These are phyloP conservation scores for Eidolon dupreanum DNA, from an alignment of 2,797 vertebrate genomes.

Conservation along the genomic window DNA sequence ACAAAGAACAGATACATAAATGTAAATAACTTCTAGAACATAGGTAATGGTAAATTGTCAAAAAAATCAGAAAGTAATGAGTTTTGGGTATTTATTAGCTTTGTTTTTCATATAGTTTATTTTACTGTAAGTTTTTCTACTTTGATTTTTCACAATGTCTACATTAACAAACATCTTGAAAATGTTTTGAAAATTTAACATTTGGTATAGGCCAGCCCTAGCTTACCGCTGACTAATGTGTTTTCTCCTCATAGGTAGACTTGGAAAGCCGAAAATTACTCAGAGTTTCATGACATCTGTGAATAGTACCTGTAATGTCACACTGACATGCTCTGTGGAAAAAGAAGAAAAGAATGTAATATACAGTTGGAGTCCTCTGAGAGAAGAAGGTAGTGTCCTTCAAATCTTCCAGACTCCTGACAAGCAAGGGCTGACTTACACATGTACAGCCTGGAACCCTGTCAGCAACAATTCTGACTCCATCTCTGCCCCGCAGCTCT, in stretches of 20 bases:
- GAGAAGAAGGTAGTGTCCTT: constrained; percentile 29
- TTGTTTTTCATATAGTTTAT: not conserved
- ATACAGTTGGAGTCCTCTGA: constrained; percentile 65
- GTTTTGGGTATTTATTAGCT: not conserved
- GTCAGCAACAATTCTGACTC: constrained; percentile 71
- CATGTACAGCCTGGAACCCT: constrained; percentile 61
- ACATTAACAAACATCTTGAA: not conserved
- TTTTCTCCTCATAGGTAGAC: constrained; percentile 42
- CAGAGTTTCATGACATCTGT: not conserved
- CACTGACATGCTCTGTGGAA: constrained; percentile 64
- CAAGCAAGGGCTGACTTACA: constrained; percentile 35
- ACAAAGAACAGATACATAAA: not conserved
- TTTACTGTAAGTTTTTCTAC: not conserved
- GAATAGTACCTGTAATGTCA: constrained; percentile 74
- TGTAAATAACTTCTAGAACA: not conserved
- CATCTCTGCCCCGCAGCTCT: constrained; percentile 49
- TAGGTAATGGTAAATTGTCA: not conserved
- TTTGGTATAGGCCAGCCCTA: too few species aligned
- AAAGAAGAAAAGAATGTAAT: constrained; percentile 63
- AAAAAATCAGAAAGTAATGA: not conserved
- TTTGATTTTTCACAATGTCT: not conserved
- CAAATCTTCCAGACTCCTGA: constrained; percentile 26
- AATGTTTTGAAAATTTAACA: not conserved
- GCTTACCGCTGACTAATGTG: not conserved
- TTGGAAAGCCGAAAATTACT: constrained; percentile 70